Evolutionary conservation across 2,797 vertebrate species (phyloP), one percentile per base, ranked within the genome.

Genomic region (Crypturellus tataupa): DNA sequence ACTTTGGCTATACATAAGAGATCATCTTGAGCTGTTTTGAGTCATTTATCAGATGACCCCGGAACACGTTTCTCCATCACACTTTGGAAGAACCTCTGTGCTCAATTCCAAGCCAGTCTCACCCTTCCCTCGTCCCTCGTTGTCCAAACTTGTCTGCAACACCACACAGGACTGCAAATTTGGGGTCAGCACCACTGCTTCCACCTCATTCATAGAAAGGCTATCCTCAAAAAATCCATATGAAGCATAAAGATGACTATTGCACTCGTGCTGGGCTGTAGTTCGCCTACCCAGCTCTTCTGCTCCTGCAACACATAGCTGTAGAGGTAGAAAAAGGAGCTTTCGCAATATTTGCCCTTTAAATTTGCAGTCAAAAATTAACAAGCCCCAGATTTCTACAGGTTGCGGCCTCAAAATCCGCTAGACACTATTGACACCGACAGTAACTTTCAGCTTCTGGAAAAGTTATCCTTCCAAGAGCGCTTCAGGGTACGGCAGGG

Each of bases 321-420:
- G 33, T 72, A 35, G 64, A 53, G 80, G 62, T 58, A 82, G 44
- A 51, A 24, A 40, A 29, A 29, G 49, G n/a, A 64, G 68, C 90
- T 95, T 91, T 87, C 3, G 9, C 86, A 94, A 95, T 10, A 8
- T 58, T 17, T 44, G 79, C 84, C 81, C 72, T 80, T 59, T 35
- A 40, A 85, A 90, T 19, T 44, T 49, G 21, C 80, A 65, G 92
- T 94, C 90, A 95, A 95, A 97, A 93, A 90, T 96, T 94, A 96
- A 96, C 92, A 58, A 62, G 76, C 47, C 59, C 27, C 68, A 33
- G 29, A 65, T 31, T 85, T 24, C 75, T 31, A 75, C 73, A 73
- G 87, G 92, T 75, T 80, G 10, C 1, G 60, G 65, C 69, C 69
- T 91, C 73, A 23, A 42, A 59, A 73, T 4, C 46, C 49, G 51